Conservation (phyloP, 2,797 vertebrate genomes). For the Pempheris klunzingeri region DNA sequence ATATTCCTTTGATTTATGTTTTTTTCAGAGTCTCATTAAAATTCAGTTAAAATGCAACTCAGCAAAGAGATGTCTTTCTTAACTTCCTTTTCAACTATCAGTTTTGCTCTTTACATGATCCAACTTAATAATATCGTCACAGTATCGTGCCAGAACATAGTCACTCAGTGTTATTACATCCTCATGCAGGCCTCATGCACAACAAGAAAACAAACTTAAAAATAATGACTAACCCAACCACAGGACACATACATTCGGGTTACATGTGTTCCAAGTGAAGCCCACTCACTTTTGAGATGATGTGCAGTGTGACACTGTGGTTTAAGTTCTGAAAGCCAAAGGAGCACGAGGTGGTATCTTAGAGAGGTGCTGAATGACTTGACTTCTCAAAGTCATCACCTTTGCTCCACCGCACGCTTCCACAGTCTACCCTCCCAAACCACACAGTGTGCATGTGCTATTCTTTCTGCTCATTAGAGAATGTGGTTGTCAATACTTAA, state of each 20-base stretch:
- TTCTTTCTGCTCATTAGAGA: constrained; percentile 22
- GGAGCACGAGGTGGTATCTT: constrained; percentile 34
- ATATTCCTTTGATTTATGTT: constrained; percentile 85
- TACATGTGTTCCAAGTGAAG: constrained; percentile 9
- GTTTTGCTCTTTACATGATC: constrained; percentile 44
- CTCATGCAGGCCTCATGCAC: constrained; percentile 3
- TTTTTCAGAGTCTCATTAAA: constrained; percentile 79
- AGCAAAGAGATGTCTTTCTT: constrained; percentile 82
- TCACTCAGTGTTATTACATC: background rate
- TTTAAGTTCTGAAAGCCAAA: constrained; percentile 67
- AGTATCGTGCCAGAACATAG: constrained; percentile 3
- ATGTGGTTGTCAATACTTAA: background rate
- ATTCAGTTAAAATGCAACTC: constrained; percentile 82
- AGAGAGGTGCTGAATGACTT: constrained; percentile 77
- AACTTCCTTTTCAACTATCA: constrained; percentile 66
- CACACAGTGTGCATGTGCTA: constrained; percentile 53
- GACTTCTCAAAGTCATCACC: constrained; percentile 70
- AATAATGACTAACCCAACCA: constrained; percentile 52
- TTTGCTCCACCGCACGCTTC: constrained; percentile 63
- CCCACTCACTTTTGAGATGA: constrained; percentile 48
- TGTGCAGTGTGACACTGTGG: constrained; percentile 62
- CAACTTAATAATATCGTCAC: constrained; percentile 22
- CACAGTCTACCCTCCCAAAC: constrained; percentile 68
- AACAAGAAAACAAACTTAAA: constrained; percentile 38
- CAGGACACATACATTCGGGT: constrained; percentile 22